phyloP scores from a whole-genome alignment of 2,888 invertebrate genomes.

The Marronus borbonicus region DNA sequence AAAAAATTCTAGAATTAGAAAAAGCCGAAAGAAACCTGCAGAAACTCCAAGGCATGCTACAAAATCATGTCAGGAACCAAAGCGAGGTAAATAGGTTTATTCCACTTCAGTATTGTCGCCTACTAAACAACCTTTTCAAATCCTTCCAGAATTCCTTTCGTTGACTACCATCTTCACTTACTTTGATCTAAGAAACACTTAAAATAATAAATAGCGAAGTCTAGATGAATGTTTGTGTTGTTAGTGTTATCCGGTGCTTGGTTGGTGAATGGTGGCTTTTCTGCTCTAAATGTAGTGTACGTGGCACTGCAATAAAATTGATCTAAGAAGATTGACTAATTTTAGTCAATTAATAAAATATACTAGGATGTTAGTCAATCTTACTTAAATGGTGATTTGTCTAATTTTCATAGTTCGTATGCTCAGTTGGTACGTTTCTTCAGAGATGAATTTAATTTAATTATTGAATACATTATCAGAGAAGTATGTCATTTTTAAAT shows the following conservation, averaged over 20 bases:
- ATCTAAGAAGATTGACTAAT: conserved; percentile 48
- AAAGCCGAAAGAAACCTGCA: conserved; percentile 76
- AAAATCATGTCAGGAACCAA: conserved; percentile 61
- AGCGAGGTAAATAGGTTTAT: conserved; percentile 62
- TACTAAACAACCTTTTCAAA: neutral
- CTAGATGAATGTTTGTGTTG: conserved; percentile 47
- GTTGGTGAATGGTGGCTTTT: conserved; percentile 57
- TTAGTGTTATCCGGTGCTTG: conserved; percentile 53
- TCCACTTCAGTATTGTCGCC: conserved; percentile 19
- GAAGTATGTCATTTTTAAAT: neutral
- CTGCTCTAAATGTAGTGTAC: conserved; percentile 49
- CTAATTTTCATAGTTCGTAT: conserved; percentile 51
- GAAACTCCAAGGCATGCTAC: conserved; percentile 75
- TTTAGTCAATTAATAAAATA: neutral
- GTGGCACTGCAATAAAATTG: conserved; percentile 43
- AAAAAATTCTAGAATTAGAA: conserved; percentile 72
- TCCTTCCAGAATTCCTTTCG: conserved; percentile 7
- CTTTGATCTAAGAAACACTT: neutral
- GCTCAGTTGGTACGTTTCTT: conserved; percentile 43
- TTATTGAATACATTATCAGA: neutral
- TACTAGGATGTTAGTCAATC: conserved; percentile 41
- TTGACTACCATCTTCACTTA: too few species aligned
- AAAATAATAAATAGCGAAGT: conserved; percentile 29
- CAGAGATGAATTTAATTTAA: conserved; percentile 1
- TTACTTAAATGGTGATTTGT: conserved; percentile 49